Percentiles rank a stretch among this genome's conserved stretches.
Conservation (phyloP, 1,140 invertebrate species). For the Danaus plexippus region DNA sequence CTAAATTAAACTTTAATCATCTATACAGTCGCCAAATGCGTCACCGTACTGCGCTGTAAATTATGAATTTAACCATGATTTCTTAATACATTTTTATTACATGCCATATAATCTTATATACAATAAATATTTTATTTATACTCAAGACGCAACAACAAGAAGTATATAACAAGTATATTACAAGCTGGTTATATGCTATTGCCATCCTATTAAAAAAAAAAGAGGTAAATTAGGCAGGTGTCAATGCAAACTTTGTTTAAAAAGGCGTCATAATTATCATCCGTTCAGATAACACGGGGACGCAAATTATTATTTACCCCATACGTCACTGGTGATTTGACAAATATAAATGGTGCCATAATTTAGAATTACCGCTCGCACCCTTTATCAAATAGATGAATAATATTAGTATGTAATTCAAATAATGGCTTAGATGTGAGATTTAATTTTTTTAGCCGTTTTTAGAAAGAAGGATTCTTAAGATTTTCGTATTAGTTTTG, state of each 20-base stretch:
- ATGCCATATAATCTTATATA: background rate
- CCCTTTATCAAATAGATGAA: conserved; percentile 12
- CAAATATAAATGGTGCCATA: conserved; percentile 56
- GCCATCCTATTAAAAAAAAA: conserved; percentile 3
- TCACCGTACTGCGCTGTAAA: too few species aligned
- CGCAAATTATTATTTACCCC: conserved; percentile 67
- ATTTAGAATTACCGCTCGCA: conserved; percentile 58
- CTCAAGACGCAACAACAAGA: background rate
- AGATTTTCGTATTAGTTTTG: too few species aligned
- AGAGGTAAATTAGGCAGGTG: conserved; percentile 46
- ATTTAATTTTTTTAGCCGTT: too few species aligned
- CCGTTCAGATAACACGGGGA: conserved; percentile 47
- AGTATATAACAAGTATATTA: background rate
- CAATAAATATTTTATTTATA: conserved; percentile 1
- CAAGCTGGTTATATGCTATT: too few species aligned
- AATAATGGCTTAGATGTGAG: too few species aligned
- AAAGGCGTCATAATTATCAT: conserved; percentile 43
- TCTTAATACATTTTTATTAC: too few species aligned
- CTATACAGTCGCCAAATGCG: conserved; percentile 7
- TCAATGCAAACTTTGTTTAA: conserved; percentile 29
- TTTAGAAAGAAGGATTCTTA: too few species aligned
- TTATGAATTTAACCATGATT: too few species aligned
- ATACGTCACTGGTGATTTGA: conserved; percentile 45
- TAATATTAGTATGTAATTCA: too few species aligned
- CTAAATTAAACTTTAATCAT: conserved; percentile 30